Evolutionary conservation across 1,140 invertebrate species (phyloP), one percentile per base, ranked within the genome.

Genomic region (Orchesella cincta): DNA sequence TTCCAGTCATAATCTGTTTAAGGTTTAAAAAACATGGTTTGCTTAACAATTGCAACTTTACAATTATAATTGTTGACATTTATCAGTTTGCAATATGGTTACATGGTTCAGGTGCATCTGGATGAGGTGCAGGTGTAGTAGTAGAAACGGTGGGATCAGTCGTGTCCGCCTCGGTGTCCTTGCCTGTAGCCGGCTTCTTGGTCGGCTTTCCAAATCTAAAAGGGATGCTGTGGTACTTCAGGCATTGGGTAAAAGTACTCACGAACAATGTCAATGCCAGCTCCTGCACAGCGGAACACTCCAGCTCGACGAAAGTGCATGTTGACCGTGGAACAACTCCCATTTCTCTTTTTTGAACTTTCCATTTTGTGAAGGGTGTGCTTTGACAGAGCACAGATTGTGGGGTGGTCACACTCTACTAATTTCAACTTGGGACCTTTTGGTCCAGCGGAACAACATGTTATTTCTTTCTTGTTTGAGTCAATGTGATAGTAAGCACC

Each of bases 201-300:
- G n/a, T n/a, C n/a, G n/a, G n/a, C n/a, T n/a, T n/a, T n/a, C n/a
- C n/a, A n/a, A n/a, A n/a, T n/a, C n/a, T n/a, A n/a, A n/a, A n/a
- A 46, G 3, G 54, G 54, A 12, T 12, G n/a, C 5, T 16, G 54
- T 5, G 54, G 54, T 57, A 26, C 46, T 33, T 52, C 73, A 5
- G 62, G 39, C 18, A 74, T 76, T 1, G 79, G 79, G 28, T 78
- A 80, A 26, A 80, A 73, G 35, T 75, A 80, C 57, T 78, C 77
- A 39, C 76, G 35, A 0, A 80, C 74, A 46, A 78, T 75, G 34
- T 80, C 79, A 67, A 80, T 76, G 1, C 76, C 74, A 20, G 75
- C 79, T 12, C 79, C 79, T 0, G 64, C 33, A 26, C 79, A 80
- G 5, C 79, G 74, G n/a, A 80, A 67, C 28, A 78, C 54, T 16